A percentile compares a stretch with the other conserved stretches of the same genome.
Evolutionary conservation across 2,888 invertebrate genomes (phyloP).

Genomic region (Parnassius mnemosyne): DNA sequence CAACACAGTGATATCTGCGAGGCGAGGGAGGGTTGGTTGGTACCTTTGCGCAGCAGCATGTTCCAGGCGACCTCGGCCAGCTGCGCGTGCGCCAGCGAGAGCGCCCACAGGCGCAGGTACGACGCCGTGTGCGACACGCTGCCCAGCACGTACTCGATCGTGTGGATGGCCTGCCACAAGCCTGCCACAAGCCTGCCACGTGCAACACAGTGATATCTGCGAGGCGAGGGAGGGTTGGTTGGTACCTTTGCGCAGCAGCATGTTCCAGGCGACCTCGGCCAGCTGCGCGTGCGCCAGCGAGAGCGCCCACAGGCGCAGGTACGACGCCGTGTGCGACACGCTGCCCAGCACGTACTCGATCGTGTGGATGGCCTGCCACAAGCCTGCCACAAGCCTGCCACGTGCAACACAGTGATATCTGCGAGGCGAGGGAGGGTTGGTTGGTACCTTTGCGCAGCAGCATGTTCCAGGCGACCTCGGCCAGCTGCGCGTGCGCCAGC

Average conservation of each 20-base stretch:
- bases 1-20: no score
- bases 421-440: neutral
- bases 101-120: slow-evolving; percentile 98
- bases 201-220: no score
- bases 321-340: no score
- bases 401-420: no score
- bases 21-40: fast-evolving
- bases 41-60: slow-evolving; percentile 92
- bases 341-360: no score
- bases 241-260: slow-evolving; percentile 90
- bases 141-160: slow-evolving; percentile 98
- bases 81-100: slow-evolving; percentile 95
- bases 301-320: no score
- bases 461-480: slow-evolving; percentile 96
- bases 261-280: slow-evolving; percentile 94
- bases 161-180: slow-evolving; percentile 91
- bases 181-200: no score
- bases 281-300: slow-evolving; percentile 71
- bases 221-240: no score
- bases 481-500: slow-evolving; percentile 86
- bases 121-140: slow-evolving; percentile 99
- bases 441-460: slow-evolving; percentile 87
- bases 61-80: slow-evolving; percentile 91
- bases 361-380: no score
- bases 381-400: no score